Base-by-base conservation (phyloP, 2,113 vertebrate genomes). In the Podarcis cretensis region DNA sequence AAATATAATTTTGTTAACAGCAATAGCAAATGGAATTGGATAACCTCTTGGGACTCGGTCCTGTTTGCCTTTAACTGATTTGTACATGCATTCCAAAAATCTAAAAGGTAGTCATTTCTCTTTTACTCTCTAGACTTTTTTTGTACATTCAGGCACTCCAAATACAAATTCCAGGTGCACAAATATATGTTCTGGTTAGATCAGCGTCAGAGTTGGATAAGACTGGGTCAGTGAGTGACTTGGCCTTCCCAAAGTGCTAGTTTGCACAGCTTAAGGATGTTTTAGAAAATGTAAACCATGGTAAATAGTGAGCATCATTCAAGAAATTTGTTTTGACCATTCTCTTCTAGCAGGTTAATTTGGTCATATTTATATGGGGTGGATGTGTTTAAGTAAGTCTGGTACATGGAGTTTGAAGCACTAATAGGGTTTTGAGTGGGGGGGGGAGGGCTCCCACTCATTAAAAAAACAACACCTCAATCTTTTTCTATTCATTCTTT, bases 1-100 rank as follows among this genome's bases (percentile, higher is more conserved):
- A 40, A 65, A n/a, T 59, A 35, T 57, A 73, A 73, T 89, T 79
- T 84, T n/a, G 43, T 68, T 71, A 89, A 63, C 65, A 84, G 75
- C 23, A 37, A 69, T 69, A 20, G 32, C 71, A 89, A n/a, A 23
- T 71, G 75, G 25, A 59, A 43, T 35, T 23, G 40, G 81, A 79
- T 30, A 32, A 5, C 43, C 74, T 84, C 43, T 77, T 21, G 30
- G 40, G 65, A 68, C 12, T 54, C n/a, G 1, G 32, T 57, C 27
- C n/a, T 84, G 35, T 59, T 63, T 89, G 65, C 66, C 32, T 30
- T 68, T 84, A 35, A 32, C 12, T 5, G n/a, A 14, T 13, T 43
- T 9, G n/a, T 57, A 8, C 27, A n/a, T 69, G n/a, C 9, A 68
- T 23, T 68, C 54, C 65, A 68, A 59, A 65, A 85, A 79, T 86